These are phyloP conservation scores for Candidula unifasciata DNA, from an alignment of 2,888 invertebrate genomes.

Conservation along the genomic window DNA sequence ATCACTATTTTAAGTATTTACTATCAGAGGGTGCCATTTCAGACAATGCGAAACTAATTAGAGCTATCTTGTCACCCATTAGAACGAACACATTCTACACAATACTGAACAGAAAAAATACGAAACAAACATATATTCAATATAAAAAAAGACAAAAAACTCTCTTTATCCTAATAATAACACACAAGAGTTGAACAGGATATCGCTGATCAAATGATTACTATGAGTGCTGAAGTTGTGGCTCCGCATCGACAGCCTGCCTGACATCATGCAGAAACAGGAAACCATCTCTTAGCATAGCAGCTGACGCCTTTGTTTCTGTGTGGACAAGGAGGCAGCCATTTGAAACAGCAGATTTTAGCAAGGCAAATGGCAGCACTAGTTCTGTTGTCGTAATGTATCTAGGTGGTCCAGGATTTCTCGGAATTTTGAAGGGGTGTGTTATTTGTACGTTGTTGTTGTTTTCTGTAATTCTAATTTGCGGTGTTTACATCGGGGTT, in stretches of 20 bases:
- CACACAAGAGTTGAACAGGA: too few species aligned
- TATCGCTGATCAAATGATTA: too few species aligned
- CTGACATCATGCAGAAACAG: slow-evolving; percentile 60
- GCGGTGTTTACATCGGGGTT: too few species aligned
- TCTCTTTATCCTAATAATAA: too few species aligned
- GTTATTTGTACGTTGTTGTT: slow-evolving; percentile 23
- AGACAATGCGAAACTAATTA: background rate
- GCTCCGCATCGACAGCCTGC: background rate
- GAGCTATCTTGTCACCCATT: background rate
- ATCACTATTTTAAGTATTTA: too few species aligned
- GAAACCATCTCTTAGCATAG: slow-evolving; percentile 54
- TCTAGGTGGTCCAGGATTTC: slow-evolving; percentile 16
- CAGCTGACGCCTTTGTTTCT: slow-evolving; percentile 55
- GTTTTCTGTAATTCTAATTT: background rate
- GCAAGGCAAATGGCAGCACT: slow-evolving; percentile 30
- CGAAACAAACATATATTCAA: too few species aligned
- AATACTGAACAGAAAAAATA: too few species aligned
- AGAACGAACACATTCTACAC: too few species aligned
- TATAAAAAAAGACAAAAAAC: too few species aligned
- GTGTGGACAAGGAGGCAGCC: background rate
- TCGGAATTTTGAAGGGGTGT: slow-evolving; percentile 40
- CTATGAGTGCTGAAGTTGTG: too few species aligned
- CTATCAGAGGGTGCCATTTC: background rate
- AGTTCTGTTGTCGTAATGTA: slow-evolving; percentile 33
- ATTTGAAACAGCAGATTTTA: background rate